These are phyloP conservation scores for Campopleginae sp. DNA, from an alignment of 2,888 invertebrate genomes.

Conservation along the genomic window DNA sequence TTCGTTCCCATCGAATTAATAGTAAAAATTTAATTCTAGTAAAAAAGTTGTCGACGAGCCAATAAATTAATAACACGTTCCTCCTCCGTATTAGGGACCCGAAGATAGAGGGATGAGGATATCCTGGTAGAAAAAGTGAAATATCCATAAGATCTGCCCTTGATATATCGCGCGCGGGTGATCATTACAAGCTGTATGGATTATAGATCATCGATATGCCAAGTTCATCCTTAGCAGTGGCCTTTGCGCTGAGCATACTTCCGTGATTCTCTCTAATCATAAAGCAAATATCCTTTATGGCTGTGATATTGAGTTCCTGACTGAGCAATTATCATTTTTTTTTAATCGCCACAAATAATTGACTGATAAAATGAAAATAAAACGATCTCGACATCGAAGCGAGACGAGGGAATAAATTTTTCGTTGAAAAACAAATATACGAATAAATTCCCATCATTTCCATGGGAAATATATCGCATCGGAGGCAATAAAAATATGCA, in stretches of 20 bases:
- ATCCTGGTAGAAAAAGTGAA: constrained; percentile 41
- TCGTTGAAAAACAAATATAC: not conserved
- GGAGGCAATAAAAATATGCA: not conserved
- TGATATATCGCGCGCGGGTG: constrained; percentile 28
- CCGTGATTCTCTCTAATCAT: constrained; percentile 37
- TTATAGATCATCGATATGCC: constrained; percentile 14
- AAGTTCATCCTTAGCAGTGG: constrained; percentile 40
- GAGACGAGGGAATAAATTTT: not conserved
- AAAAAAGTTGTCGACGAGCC: too few relatives aligned
- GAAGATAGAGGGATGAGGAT: constrained; percentile 37
- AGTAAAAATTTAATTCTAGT: not conserved
- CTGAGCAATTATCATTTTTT: not conserved
- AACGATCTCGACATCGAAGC: not conserved
- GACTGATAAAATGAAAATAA: not conserved
- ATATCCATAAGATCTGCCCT: constrained; percentile 48
- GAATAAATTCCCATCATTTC: not conserved
- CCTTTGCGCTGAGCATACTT: constrained; percentile 24
- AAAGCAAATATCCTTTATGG: not conserved
- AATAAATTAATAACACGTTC: constrained; percentile 14
- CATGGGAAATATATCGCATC: too few relatives aligned
- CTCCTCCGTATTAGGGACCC: constrained; percentile 2
- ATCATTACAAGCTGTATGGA: constrained; percentile 22
- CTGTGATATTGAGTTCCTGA: constrained; percentile 10
- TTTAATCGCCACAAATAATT: not conserved
- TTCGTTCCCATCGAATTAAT: not conserved